Evolutionary conservation across 2,113 vertebrate genomes (phyloP).

Genomic region (Tachuris rubrigastra): DNA sequence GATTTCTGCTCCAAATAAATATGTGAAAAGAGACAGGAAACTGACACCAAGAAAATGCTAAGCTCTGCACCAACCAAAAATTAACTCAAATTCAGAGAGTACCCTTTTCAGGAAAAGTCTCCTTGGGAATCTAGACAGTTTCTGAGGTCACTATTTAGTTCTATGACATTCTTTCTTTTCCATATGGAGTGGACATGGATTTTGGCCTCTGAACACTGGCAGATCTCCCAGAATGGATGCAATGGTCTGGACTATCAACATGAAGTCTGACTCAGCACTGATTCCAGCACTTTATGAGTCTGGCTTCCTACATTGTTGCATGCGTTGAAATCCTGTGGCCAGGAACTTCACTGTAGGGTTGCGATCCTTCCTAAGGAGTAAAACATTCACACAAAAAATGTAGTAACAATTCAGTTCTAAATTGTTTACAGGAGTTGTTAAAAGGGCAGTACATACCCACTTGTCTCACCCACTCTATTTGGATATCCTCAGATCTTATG

Average conservation of each 20-base stretch:
- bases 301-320: conserved; percentile 16
- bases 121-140: conserved; percentile 16
- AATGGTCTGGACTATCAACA: conserved; percentile 47
- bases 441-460: neutral
- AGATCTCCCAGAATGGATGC: conserved; percentile 45
- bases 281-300: conserved; percentile 11
- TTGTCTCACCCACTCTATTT: neutral
- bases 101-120: conserved; percentile 7
- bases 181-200: conserved; percentile 46
- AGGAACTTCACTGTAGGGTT: neutral
- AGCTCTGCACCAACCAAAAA: neutral
- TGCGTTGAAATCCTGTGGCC: neutral
- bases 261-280: conserved; percentile 63
- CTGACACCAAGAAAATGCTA: neutral
- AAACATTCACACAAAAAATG: conserved; percentile 1
- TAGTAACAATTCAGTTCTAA: neutral
- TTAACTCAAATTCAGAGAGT: neutral
- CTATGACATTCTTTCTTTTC: conserved; percentile 7
- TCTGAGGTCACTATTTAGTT: conserved; percentile 41
- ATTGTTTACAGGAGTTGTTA: neutral
- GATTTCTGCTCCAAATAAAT: conserved; percentile 43
- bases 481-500: neutral
- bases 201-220: conserved; percentile 57
- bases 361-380: neutral
- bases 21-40: neutral